Evolutionary conservation across 2,797 vertebrate genomes (phyloP).

Genomic region (Cirrhinus mrigala): DNA sequence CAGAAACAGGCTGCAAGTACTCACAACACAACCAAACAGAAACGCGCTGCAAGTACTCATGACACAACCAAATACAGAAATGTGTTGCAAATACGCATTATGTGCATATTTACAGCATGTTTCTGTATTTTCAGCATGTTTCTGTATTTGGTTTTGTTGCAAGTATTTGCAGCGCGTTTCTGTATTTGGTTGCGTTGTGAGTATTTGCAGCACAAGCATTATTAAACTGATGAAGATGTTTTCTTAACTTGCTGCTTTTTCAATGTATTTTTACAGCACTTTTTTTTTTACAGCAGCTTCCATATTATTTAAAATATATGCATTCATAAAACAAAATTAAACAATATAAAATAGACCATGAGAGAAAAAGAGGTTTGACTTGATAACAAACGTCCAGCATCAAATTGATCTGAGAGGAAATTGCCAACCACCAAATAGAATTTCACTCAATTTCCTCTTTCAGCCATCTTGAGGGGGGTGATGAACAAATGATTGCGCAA

Average conservation of each 20-base stretch:
- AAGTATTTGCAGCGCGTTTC: too few relatives aligned
- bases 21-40: too few relatives aligned
- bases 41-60: too few relatives aligned
- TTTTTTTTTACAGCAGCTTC: too few relatives aligned
- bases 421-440: conserved; percentile 55
- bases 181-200: neutral
- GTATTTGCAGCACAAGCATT: neutral
- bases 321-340: neutral
- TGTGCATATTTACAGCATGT: too few relatives aligned
- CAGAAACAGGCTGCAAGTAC: too few relatives aligned
- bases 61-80: too few relatives aligned
- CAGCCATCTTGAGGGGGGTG: conserved; percentile 10
- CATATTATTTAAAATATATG: conserved; percentile 68
- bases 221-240: too few relatives aligned
- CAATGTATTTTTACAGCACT: too few relatives aligned
- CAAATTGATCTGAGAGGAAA: conserved; percentile 55
- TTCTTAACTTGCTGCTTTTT: too few relatives aligned
- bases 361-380: conserved; percentile 2
- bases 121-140: neutral
- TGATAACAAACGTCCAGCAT: conserved; percentile 34
- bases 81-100: too few relatives aligned
- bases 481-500: conserved; percentile 13
- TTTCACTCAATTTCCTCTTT: conserved; percentile 59
- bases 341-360: conserved; percentile 11
- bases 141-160: too few relatives aligned